Evolutionary conservation across 2,797 vertebrate genomes (phyloP).

Genomic region (Spinibarbus caldwelli): DNA sequence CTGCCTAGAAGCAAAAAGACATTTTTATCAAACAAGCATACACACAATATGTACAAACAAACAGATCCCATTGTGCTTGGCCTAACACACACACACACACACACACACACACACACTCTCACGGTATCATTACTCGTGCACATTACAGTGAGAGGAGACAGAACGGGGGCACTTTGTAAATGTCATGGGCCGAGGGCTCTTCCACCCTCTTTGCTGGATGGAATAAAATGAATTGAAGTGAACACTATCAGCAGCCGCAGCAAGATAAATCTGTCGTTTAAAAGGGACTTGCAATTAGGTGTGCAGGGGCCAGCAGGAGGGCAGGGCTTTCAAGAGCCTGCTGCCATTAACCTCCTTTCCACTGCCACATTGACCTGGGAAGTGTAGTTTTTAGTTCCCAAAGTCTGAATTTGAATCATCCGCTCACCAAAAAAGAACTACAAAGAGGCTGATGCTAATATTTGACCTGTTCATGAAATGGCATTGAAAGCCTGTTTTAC

Average conservation of each 20-base stretch:
- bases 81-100: conserved; percentile 20
- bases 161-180: conserved; percentile 69
- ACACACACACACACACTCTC: conserved; percentile 15
- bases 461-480: not conserved
- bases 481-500: not conserved
- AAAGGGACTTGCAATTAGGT: conserved; percentile 65
- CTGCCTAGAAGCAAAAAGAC: not conserved
- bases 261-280: conserved; percentile 71
- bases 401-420: conserved; percentile 2
- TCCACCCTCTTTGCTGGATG: conserved; percentile 49
- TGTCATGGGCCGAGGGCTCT: conserved; percentile 60
- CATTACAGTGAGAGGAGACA: conserved; percentile 61
- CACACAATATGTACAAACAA: conserved; percentile 35
- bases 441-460: conserved; percentile 16
- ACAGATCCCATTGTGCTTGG: conserved; percentile 36
- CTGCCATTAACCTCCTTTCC: conserved; percentile 58
- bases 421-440: conserved; percentile 15
- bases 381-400: conserved; percentile 46
- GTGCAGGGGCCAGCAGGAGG: conserved; percentile 51
- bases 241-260: conserved; percentile 63
- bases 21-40: conserved; percentile 15
- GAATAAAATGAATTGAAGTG: conserved; percentile 68
- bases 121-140: conserved; percentile 61
- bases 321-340: conserved; percentile 58
- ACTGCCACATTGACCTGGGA: conserved; percentile 42